Evolutionary conservation across 2,113 vertebrate genomes (phyloP).

Genomic region (Argyrosomus japonicus): DNA sequence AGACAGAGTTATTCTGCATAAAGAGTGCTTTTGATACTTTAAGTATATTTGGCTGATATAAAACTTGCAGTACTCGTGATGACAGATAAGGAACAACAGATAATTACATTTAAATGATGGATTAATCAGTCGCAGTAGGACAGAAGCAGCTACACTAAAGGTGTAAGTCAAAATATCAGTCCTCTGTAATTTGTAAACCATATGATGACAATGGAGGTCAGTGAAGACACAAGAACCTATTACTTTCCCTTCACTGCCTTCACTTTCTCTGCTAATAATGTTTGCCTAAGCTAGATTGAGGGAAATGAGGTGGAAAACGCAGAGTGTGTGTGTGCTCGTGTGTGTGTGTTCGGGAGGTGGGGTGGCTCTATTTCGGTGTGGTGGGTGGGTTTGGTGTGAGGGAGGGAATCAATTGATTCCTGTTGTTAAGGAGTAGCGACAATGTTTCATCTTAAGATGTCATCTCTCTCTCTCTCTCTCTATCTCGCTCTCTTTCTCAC

Average conservation of each 20-base stretch:
- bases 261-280: constrained; percentile 81
- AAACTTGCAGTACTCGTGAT: not conserved
- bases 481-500: constrained; percentile 21
- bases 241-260: constrained; percentile 73
- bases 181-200: constrained; percentile 56
- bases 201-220: constrained; percentile 53
- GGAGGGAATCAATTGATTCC: constrained; percentile 70
- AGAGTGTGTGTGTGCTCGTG: constrained; percentile 42
- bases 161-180: constrained; percentile 22
- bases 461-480: constrained; percentile 70
- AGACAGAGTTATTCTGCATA: not conserved
- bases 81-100: not conserved
- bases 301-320: constrained; percentile 86
- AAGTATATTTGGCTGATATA: not conserved
- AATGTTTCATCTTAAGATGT: constrained; percentile 77
- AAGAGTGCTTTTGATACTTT: not conserved
- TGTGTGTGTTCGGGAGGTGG: constrained; percentile 35
- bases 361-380: constrained; percentile 52
- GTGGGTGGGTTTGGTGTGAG: constrained; percentile 56
- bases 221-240: constrained; percentile 71
- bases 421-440: constrained; percentile 68
- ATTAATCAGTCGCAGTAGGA: constrained; percentile 5
- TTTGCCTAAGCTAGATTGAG: constrained; percentile 81
- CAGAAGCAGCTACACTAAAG: not conserved
- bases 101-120: not conserved